Conservation (phyloP, 2,113 vertebrate species). For the Excalfactoria chinensis region DNA sequence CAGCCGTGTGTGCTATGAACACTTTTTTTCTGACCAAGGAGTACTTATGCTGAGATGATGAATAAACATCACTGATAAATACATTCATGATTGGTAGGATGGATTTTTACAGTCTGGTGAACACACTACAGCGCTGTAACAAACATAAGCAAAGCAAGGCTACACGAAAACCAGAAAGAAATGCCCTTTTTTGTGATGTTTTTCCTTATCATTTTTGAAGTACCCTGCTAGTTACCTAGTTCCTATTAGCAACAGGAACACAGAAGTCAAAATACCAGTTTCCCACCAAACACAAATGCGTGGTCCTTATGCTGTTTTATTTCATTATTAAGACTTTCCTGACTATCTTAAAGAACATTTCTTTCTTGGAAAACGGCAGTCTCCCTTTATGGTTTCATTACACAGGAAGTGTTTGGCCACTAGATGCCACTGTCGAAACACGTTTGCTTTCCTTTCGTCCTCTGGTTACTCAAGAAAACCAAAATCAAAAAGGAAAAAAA, state of each 20-base stretch:
- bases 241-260: background rate
- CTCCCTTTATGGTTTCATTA: background rate
- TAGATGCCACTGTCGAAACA: slow-evolving; percentile 73
- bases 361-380: background rate
- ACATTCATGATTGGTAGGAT: background rate
- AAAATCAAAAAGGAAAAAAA: background rate
- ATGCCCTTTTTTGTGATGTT: fast-evolving
- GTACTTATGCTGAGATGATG: fast-evolving
- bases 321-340: background rate
- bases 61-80: background rate
- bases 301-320: background rate
- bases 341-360: background rate
- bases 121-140: background rate
- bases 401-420: background rate
- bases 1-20: background rate
- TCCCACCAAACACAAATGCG: background rate
- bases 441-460: background rate
- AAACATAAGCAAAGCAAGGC: background rate
- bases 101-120: background rate
- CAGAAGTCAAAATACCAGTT: background rate
- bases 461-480: background rate
- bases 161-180: background rate
- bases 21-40: background rate
- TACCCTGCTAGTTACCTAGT: background rate
- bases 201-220: background rate